phyloP scores from a whole-genome alignment of 1,140 invertebrate species.

The Zophobas atratus region DNA sequence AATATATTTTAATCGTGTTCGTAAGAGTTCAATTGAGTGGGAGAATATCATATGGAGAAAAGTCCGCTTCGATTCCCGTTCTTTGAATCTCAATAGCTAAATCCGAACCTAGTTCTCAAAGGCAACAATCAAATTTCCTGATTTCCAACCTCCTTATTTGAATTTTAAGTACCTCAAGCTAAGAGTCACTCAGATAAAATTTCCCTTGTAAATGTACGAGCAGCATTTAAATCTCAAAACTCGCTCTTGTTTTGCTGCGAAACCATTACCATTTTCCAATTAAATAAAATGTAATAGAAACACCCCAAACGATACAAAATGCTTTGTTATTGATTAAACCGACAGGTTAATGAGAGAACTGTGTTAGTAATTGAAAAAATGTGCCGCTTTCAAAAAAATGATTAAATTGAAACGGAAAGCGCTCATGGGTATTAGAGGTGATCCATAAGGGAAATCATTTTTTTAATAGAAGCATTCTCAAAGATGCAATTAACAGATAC shows the following conservation, averaged over 20 bases:
- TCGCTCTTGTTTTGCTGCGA: neutral
- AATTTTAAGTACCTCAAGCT: slow-evolving; percentile 18
- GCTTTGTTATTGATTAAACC: neutral
- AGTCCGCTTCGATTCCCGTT: neutral
- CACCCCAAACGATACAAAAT: neutral
- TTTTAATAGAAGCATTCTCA: slow-evolving; percentile 5
- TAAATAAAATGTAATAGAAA: neutral
- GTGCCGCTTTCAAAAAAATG: slow-evolving; percentile 18
- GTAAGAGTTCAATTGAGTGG: neutral
- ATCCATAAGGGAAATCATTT: slow-evolving; percentile 24
- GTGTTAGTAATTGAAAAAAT: slow-evolving; percentile 9
- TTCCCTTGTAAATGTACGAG: slow-evolving; percentile 19
- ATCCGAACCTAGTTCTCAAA: neutral
- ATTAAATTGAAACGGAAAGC: slow-evolving; percentile 29
- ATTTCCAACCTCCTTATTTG: slow-evolving; percentile 29
- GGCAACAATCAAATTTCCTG: slow-evolving; percentile 16
- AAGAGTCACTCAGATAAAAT: slow-evolving; percentile 25
- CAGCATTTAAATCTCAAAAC: neutral
- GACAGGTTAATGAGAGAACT: neutral
- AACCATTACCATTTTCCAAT: slow-evolving; percentile 6
- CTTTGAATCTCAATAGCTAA: neutral
- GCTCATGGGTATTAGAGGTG: neutral
- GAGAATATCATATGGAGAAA: neutral
- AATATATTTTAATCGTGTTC: neutral
- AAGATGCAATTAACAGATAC: slow-evolving; percentile 23